Percentiles rank a stretch among this genome's conserved stretches.
Conservation (phyloP, 2,113 vertebrate genomes). For the Labeo catla region DNA sequence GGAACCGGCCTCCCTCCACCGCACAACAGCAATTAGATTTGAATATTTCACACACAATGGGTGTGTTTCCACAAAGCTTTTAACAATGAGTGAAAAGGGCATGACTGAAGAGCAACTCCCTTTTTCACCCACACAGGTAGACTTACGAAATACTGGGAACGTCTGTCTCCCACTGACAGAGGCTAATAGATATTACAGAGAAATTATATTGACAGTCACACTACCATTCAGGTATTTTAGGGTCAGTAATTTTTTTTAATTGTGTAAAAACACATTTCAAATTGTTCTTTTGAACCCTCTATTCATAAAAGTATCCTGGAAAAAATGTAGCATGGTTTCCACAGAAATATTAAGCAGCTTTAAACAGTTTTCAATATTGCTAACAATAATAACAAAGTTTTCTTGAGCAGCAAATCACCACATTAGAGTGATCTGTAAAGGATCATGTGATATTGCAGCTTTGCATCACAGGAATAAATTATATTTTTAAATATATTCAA, state of each 20-base stretch:
- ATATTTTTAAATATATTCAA: background rate
- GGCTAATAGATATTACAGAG: background rate
- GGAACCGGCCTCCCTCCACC: background rate
- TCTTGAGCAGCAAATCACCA: background rate
- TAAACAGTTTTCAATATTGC: background rate
- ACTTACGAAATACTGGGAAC: constrained; percentile 36
- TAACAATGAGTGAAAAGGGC: constrained; percentile 28
- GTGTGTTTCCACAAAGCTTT: constrained; percentile 39
- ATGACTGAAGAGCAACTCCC: constrained; percentile 13
- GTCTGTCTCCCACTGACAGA: background rate
- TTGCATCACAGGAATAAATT: background rate
- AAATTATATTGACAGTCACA: background rate
- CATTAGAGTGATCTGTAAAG: background rate
- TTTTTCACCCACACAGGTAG: constrained; percentile 41
- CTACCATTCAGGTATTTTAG: background rate
- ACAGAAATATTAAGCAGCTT: background rate
- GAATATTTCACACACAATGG: constrained; percentile 34
- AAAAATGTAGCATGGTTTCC: no score
- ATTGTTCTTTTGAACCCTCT: background rate
- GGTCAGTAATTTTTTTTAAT: background rate
- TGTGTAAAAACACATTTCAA: no score
- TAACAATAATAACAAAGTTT: background rate
- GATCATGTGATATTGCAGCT: background rate
- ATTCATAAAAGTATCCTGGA: background rate
- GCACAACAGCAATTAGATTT: constrained; percentile 17